Base-by-base conservation (phyloP, 2,113 vertebrate genomes). In the Pseudorectes ferrugineus region DNA sequence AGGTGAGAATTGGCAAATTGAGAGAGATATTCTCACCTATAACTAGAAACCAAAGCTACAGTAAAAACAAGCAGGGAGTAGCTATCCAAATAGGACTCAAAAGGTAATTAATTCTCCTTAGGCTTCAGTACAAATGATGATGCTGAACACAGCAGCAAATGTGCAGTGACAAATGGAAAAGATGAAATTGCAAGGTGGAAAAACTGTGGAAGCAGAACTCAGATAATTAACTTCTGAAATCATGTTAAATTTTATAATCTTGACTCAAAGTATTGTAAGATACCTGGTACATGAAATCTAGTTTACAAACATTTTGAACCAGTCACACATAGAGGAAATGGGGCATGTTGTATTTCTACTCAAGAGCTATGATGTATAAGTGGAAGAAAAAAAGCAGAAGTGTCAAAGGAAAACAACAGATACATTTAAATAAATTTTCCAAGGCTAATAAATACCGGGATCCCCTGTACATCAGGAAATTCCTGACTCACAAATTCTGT, bases 401-500 rank as follows among this genome's bases (percentile, higher is more conserved):
- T n/a, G 3, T 63, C 68, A 72, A 78, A 58, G 33, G 12, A 87
- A 85, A 85, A 59, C 4, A 57, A 5, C 13, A 58, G 0, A 85
- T 77, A 26, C 22, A 57, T 74, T 87, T 52, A 22, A 74, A 3
- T 67, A 66, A 62, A 6, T 36, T 80, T 84, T 28, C 13, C 31
- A 59, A 49, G 16, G 31, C 5, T 77, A n/a, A 63, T 74, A 81
- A 89, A 51, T 33, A 33, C 3, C 20, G 7, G 15, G 4, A n/a
- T 2, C 1, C 5, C 10, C 3, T 25, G 2, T n/a, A 24, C 13
- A 51, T 35, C 14, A 75, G 18, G 10, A 43, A 61, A 23, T n/a
- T 57, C 29, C 24, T 54, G 25, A 58, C 9, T 85, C 38, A n/a
- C 12, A 55, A 14, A 42, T 87, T 33, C 49, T 67, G 4, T 25